Conservation (phyloP, 2,888 invertebrate species). For the Mechanitis mazaeus region DNA sequence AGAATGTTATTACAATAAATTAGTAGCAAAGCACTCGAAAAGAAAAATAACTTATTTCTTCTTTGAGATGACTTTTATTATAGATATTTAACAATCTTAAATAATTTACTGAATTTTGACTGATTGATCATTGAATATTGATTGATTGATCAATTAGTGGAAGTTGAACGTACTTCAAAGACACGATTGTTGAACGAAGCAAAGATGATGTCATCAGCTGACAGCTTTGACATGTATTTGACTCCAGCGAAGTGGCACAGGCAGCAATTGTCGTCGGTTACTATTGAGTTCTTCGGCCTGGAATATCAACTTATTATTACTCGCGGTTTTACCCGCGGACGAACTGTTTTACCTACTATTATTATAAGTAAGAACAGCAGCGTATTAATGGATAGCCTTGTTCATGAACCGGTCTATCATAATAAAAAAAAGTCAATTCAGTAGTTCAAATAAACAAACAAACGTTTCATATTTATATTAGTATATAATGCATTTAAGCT, state of each 20-base stretch:
- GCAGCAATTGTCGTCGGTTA: constrained; percentile 94
- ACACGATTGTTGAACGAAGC: constrained; percentile 91
- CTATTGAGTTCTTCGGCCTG: constrained; percentile 77
- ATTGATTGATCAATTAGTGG: constrained; percentile 7
- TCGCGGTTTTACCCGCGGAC: too few relatives aligned
- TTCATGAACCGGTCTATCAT: too few relatives aligned
- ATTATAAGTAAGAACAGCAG: too few relatives aligned
- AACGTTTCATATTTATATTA: too few relatives aligned
- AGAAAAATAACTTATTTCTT: not conserved
- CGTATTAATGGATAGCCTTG: too few relatives aligned
- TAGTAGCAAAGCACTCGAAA: not conserved
- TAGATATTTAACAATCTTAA: not conserved
- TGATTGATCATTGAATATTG: not conserved
- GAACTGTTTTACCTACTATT: too few relatives aligned
- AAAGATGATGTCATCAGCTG: constrained; percentile 88
- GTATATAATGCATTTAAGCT: too few relatives aligned
- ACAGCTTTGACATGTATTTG: constrained; percentile 83
- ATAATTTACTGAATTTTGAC: constrained; percentile 1
- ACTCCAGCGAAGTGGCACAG: constrained; percentile 91
- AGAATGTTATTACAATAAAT: not conserved
- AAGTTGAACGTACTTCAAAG: constrained; percentile 80
- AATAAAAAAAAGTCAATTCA: too few relatives aligned
- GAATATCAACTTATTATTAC: constrained; percentile 12
- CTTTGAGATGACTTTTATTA: not conserved
- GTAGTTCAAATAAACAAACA: too few relatives aligned